Conservation (phyloP, 1,140 invertebrate genomes). For the Tribolium madens region DNA sequence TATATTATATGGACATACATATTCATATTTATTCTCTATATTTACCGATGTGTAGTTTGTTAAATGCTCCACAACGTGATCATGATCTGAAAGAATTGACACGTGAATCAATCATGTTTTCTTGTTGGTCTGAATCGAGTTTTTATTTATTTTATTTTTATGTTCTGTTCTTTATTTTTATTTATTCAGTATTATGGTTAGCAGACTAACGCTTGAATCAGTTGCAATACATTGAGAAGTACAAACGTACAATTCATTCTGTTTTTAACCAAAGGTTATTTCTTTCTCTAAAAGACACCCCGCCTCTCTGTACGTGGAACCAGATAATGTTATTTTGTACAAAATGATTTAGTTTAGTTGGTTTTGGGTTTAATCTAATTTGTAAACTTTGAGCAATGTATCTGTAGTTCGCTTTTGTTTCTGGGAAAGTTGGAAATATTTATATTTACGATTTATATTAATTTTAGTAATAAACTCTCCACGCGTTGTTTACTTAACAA, state of each 20-base stretch:
- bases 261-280: background rate
- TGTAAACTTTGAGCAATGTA: slow-evolving; percentile 23
- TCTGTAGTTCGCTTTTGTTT: slow-evolving; percentile 20
- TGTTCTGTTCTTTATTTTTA: slow-evolving; percentile 12
- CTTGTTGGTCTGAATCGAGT: slow-evolving; percentile 1
- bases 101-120: background rate
- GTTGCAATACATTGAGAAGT: slow-evolving; percentile 9
- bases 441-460: slow-evolving; percentile 12
- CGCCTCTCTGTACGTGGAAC: slow-evolving; percentile 9
- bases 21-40: slow-evolving; percentile 37
- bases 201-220: background rate
- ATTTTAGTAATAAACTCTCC: slow-evolving; percentile 22
- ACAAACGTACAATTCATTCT: background rate
- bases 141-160: slow-evolving; percentile 23
- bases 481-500: background rate
- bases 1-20: slow-evolving; percentile 38
- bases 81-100: background rate
- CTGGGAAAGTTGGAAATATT: slow-evolving; percentile 25
- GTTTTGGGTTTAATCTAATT: slow-evolving; percentile 29
- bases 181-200: slow-evolving; percentile 33
- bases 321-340: slow-evolving; percentile 6
- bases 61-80: background rate
- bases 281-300: background rate
- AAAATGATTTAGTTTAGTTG: slow-evolving; percentile 25
- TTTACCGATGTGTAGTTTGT: slow-evolving; percentile 27